Evolutionary conservation across 2,797 vertebrate species (phyloP).

Genomic region (Rhinophrynus dorsalis): DNA sequence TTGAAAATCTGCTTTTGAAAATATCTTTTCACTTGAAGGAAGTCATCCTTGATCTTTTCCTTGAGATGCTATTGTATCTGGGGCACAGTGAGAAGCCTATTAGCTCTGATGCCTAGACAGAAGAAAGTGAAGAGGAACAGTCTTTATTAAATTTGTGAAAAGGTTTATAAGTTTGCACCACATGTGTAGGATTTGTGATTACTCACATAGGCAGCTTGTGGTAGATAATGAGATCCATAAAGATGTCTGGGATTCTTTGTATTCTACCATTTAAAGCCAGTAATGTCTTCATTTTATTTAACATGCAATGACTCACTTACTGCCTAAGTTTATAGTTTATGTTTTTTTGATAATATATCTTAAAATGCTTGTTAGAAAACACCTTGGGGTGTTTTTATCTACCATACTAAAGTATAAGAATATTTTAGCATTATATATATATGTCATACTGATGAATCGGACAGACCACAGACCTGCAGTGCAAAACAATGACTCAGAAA

Average conservation of each 20-base stretch:
- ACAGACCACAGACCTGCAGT: too few relatives aligned
- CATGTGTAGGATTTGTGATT: constrained; percentile 52
- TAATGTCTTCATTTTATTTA: constrained; percentile 16
- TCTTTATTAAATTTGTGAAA: constrained; percentile 53
- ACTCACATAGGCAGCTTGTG: constrained; percentile 40
- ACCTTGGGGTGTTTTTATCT: too few relatives aligned
- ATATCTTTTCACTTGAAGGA: constrained; percentile 49
- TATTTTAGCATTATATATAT: too few relatives aligned
- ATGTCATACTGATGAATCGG: too few relatives aligned
- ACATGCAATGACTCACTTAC: not conserved
- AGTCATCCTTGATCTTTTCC: constrained; percentile 56
- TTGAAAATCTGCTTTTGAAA: constrained; percentile 53
- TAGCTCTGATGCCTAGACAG: constrained; percentile 54
- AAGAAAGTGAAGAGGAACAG: constrained; percentile 49
- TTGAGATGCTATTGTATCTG: constrained; percentile 48
- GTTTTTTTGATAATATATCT: too few relatives aligned
- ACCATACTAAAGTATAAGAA: too few relatives aligned
- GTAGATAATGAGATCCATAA: constrained; percentile 46
- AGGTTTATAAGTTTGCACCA: constrained; percentile 49
- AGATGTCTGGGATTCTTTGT: constrained; percentile 24
- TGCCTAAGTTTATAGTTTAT: not conserved
- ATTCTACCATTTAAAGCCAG: constrained; percentile 24
- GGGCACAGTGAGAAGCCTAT: constrained; percentile 53
- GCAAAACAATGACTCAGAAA: too few relatives aligned
- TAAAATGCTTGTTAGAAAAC: too few relatives aligned